phyloP scores from a whole-genome alignment of 2,888 invertebrate genomes.

The Actias luna region DNA sequence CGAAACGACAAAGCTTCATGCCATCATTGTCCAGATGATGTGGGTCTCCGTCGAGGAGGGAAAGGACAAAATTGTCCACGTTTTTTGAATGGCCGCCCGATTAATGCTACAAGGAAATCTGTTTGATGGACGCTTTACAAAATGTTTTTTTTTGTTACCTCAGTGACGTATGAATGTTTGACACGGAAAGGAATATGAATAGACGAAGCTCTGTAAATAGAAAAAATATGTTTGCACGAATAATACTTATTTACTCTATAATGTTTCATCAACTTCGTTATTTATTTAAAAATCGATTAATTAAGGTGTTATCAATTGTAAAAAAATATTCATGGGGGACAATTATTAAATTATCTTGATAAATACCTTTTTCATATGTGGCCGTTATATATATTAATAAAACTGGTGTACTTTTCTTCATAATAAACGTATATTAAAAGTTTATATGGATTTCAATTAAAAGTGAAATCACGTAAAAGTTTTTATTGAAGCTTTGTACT shows the following conservation, averaged over 20 bases:
- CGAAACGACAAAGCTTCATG: constrained; percentile 54
- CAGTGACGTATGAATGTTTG: constrained; percentile 39
- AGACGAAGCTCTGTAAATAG: not conserved
- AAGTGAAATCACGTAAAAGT: too few species aligned
- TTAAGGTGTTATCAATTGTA: too few species aligned
- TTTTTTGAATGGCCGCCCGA: constrained; percentile 66
- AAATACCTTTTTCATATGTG: too few species aligned
- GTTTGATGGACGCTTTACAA: constrained; percentile 71
- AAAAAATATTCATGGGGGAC: too few species aligned
- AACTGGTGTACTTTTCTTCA: too few species aligned
- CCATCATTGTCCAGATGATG: constrained; percentile 69
- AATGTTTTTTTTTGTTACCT: constrained; percentile 53
- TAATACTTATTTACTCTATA: not conserved
- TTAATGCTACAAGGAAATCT: constrained; percentile 67
- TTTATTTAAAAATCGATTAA: not conserved
- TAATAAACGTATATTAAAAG: too few species aligned
- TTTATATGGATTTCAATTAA: too few species aligned
- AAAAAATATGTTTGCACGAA: not conserved
- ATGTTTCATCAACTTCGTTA: not conserved
- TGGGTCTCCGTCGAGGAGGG: constrained; percentile 60
- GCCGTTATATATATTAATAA: too few species aligned
- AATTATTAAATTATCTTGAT: too few species aligned
- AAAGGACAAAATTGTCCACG: constrained; percentile 54
- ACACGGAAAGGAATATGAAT: constrained; percentile 23
- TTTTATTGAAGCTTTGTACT: too few species aligned